Evolutionary conservation across 1,140 invertebrate genomes (phyloP), one percentile per base, ranked within the genome.

Genomic region (Helicorthomorpha holstii): DNA sequence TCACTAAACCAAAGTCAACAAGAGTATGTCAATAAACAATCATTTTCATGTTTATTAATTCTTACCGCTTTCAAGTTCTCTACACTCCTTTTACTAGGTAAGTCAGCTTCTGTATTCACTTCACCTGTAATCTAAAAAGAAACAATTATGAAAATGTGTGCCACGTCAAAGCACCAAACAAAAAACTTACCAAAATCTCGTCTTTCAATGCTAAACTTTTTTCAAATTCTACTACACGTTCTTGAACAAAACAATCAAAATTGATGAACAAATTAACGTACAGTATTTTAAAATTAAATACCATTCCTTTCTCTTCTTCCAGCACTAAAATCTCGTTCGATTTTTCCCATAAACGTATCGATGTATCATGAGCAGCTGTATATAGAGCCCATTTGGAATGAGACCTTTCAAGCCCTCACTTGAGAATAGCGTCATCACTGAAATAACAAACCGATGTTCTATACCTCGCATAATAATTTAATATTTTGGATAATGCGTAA

Each of bases 271-370:
- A 7, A 22, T 46, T 46, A 46, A 46, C 14, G 56, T 51, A 70
- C 72, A 58, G n/a, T n/a, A n/a, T n/a, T n/a, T n/a, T n/a, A n/a
- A n/a, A n/a, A n/a, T n/a, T n/a, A n/a, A n/a, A n/a, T n/a, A n/a
- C n/a, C n/a, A 67, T 66, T 69, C 98, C 94, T 58, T 81, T 78
- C 57, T 92, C 78, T 66, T 98, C 95, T 62, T 92, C 81, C 4
- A 98, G 69, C 29, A 98, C 84, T 27, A 98, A 72, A 1, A 84
- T 79, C 68, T 98, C 92, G 45, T 83, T 74, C 1, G 86, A 87
- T 61, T 83, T 81, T 63, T 90, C 77, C 74, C 80, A 96, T 25
- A 98, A 64, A 25, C 95, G 73, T 43, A 98, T 64, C 21, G 89
- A 84, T 58, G 80, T 78, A 71, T 99, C 95, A 4, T 85, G 80